Base-by-base conservation (phyloP, 2,113 vertebrate species). In the Erinaceus europaeus region DNA sequence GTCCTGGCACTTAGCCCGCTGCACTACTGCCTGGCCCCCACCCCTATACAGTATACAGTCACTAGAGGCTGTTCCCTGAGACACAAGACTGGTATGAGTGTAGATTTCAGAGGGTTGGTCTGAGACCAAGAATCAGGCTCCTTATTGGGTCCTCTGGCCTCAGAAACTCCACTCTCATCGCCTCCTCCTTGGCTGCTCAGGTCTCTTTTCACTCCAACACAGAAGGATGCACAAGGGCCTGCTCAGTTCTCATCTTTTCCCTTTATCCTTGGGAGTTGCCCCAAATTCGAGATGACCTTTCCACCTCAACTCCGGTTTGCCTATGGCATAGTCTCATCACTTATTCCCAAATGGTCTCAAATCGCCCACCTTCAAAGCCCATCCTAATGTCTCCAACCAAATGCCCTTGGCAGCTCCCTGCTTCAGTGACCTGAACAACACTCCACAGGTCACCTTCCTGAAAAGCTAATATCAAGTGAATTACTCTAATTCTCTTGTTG, bases 181-280 rank as follows among this genome's bases (percentile, higher is more conserved):
- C 21, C 65, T 15, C 29, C n/a, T 27, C 17, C 50, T 3, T 1
- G 21, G n/a, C 2, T n/a, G n/a, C 3, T 14, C 40, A 38, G 9
- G 34, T 29, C 55, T 64, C 46, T 59, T 91, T 20, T 18, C 36
- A 32, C 53, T 12, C 34, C 40, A 29, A 14, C 48, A 52, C 29
- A 36, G 9, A 34, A 4, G 6, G 46, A 6, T 14, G 21, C 7
- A 0, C 0, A 1, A 32, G 34, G 25, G 44, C 27, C 36, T 25
- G 6, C 4, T 32, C 7, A 27, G 38, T 4, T 27, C n/a, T 14
- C 7, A 3, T 36, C 11, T 20, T 25, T 27, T 20, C 52, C 52
- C 34, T 40, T 0, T 4, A 13, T 64, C 46, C 75, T 52, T 7
- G 10, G n/a, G 34, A 42, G 64, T 4, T 5, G n/a, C 25, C 62